These are phyloP conservation scores for Seladonia tumulorum DNA, from an alignment of 2,888 invertebrate species.

Conservation along the genomic window DNA sequence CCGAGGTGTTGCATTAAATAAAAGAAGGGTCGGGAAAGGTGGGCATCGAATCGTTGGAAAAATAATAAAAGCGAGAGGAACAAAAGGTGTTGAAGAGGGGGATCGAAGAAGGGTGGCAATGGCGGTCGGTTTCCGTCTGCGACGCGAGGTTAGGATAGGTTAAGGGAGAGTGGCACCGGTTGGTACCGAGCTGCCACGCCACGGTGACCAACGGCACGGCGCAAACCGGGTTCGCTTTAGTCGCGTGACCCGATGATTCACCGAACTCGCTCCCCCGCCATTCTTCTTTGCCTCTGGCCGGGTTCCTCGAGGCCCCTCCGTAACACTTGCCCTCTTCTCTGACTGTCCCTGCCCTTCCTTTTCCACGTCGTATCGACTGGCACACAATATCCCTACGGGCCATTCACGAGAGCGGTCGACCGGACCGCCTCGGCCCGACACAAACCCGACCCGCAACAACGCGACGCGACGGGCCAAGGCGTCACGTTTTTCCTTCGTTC, in stretches of 20 bases:
- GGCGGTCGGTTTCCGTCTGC: slow-evolving; percentile 63
- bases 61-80: slow-evolving; percentile 24
- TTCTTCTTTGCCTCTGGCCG: slow-evolving; percentile 44
- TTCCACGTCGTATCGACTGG: slow-evolving; percentile 35
- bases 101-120: slow-evolving; percentile 14
- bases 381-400: slow-evolving; percentile 68
- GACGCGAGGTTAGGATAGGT: slow-evolving; percentile 71
- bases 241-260: slow-evolving; percentile 83
- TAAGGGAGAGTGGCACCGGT: slow-evolving; percentile 76
- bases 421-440: slow-evolving; percentile 14
- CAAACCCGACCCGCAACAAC: background rate
- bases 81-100: background rate
- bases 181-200: slow-evolving; percentile 72
- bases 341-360: slow-evolving; percentile 59
- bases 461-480: background rate
- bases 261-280: slow-evolving; percentile 65
- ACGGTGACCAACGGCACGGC: slow-evolving; percentile 50
- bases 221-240: slow-evolving; percentile 63
- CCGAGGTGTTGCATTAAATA: slow-evolving; percentile 1
- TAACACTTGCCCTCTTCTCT: slow-evolving; percentile 42
- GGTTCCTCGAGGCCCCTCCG: slow-evolving; percentile 42
- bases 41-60: slow-evolving; percentile 11
- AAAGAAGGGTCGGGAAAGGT: background rate
- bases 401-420: slow-evolving; percentile 57
- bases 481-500: slow-evolving; percentile 43